Evolutionary conservation across 2,888 invertebrate genomes (phyloP), one percentile per base, ranked within the genome.

Genomic region (Scaptomyza flava): DNA sequence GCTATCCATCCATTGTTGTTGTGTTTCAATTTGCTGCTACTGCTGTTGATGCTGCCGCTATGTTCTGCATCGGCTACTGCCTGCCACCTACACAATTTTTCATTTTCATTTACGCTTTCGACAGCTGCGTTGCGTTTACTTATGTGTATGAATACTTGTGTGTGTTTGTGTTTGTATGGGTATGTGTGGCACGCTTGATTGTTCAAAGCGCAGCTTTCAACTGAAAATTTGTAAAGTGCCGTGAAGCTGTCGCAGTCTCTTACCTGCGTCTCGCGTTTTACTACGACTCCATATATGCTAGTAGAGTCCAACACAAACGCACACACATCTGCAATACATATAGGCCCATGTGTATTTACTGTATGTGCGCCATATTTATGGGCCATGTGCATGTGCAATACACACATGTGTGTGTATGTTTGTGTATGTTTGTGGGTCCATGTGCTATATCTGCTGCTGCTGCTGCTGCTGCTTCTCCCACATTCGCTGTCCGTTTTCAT

Each of bases 171-270:
- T 31, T 23, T 43, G 36, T 53, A 30, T 76, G 34, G 54, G 42
- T 36, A 17, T 54, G 53, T 71, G 70, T 60, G 70, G 77, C 72
- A 74, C 71, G 82, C 74, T 81, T 83, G 82, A 83, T 83, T 83
- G 84, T 84, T 79, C 79, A 83, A 82, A 82, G 82, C 80, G 82
- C 80, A 82, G 82, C 77, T 72, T 79, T 80, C 84, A 74, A 64
- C 57, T 77, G 84, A 72, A 83, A 84, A 80, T 84, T 79, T 82
- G 80, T 69, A 74, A 82, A 82, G 80, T 79, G 80, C 80, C 56
- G 78, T 68, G 66, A 54, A 66, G 75, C 64, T 59, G 56, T 54
- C 52, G 45, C 64, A 50, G 52, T 46, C 69, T 61, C 64, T 63
- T 61, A 83, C 81, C 82, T 82, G 84, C 63, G 31, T 52, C 60